Base-by-base conservation (phyloP, 1,140 invertebrate species). In the Scylla paramamosain region DNA sequence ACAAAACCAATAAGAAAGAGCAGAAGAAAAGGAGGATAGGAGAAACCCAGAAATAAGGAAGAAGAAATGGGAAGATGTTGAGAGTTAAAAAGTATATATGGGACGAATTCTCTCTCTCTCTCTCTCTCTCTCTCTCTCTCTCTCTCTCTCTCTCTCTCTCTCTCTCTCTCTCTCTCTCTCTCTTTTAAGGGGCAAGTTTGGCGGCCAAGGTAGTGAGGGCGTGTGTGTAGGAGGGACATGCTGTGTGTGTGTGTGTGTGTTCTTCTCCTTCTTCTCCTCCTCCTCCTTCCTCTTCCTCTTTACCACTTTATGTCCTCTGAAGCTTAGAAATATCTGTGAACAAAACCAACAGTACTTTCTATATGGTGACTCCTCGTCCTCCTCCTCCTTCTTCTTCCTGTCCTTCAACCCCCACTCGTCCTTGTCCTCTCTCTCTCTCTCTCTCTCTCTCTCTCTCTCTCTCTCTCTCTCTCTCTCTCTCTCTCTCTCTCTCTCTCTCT, bases 121-220 rank as follows among this genome's bases (percentile, higher is more conserved):
- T 86, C 84, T 86, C 84, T 86, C 84, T 86, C 84, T 86, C 84
- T 86, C 84, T 86, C 32, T 86, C 84, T 86, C 84, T 39, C 84
- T 86, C 32, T 31, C 84, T 86, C 84, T 86, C 84, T 86, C 84
- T 86, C 84, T 86, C 84, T 86, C 84, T 86, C 84, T 86, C 84
- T 86, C 84, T 86, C 84, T 86, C 84, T 86, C 84, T 86, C 32
- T 86, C 84, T 86, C 84, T 39, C 84, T 86, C 32, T 31, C 32
- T 39, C 84, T 31, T 16, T 6, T 29, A 14, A n/a, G 32, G 84
- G 28, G 12, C 12, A 86, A n/a, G n/a, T 31, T 29, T 31, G 28
- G 84, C 84, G n/a, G 12, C 10, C 12, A 28, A 31, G 12, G 84
- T 31, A 28, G 10, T 86, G 32, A 86, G 32, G 28, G 84, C 28